These are phyloP conservation scores for Labeo calbasu DNA, from an alignment of 2,797 vertebrate species.

Conservation along the genomic window DNA sequence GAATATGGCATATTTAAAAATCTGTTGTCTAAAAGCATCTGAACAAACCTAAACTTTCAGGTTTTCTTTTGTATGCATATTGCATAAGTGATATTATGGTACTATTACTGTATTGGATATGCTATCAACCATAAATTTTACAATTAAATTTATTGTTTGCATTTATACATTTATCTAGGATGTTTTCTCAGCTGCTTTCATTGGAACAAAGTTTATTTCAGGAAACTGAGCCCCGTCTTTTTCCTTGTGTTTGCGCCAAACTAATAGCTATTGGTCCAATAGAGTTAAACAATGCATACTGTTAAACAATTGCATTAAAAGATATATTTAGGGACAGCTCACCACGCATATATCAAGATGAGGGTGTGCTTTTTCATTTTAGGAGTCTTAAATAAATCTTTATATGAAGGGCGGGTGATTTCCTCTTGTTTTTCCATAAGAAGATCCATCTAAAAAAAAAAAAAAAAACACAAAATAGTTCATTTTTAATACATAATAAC, in stretches of 20 bases:
- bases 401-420: constrained; percentile 43
- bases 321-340: neutral
- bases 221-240: neutral
- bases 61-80: neutral
- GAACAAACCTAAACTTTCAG: neutral
- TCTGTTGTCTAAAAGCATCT: neutral
- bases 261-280: neutral
- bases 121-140: neutral
- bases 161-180: no score
- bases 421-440: constrained; percentile 39
- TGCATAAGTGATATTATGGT: neutral
- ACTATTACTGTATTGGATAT: neutral
- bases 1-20: neutral
- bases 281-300: no score
- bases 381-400: constrained; percentile 58
- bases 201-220: neutral
- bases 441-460: constrained; percentile 41
- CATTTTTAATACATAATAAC: neutral
- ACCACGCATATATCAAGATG: constrained; percentile 52
- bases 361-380: constrained; percentile 60
- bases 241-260: neutral
- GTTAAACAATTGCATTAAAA: neutral
- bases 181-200: constrained; percentile 8
- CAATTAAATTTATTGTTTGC: neutral
- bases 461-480: constrained; percentile 18